Conservation (phyloP, 64 coral and sea anemone species). For the Cladopsammia gracilis region DNA sequence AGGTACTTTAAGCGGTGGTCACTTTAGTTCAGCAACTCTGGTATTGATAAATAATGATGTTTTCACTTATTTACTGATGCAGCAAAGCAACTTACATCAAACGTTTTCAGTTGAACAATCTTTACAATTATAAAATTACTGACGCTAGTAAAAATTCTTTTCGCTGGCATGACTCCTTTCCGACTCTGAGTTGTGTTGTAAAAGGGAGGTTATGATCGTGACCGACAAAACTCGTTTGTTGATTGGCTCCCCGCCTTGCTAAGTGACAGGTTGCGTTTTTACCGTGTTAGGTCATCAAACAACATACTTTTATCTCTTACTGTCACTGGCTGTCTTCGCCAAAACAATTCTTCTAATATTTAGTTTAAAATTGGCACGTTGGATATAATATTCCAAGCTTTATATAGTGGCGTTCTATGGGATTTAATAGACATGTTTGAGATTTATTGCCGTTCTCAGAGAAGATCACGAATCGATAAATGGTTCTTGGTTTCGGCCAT, state of each 20-base stretch:
- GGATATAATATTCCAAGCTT: not conserved
- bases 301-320: not conserved
- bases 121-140: not conserved
- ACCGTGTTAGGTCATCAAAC: conserved; percentile 21
- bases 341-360: conserved; percentile 27
- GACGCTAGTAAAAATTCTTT: not conserved
- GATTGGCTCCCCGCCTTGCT: not conserved
- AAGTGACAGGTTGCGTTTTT: conserved; percentile 43
- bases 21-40: too few species aligned
- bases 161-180: too few species aligned
- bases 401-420: not conserved
- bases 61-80: too few species aligned
- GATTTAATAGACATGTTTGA: conserved; percentile 13
- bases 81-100: too few species aligned
- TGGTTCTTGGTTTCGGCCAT: not conserved
- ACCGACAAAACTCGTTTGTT: conserved; percentile 15
- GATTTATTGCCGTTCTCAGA: not conserved
- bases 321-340: conserved; percentile 12
- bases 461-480: not conserved
- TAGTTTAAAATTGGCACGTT: conserved; percentile 15
- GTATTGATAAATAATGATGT: too few species aligned
- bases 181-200: conserved; percentile 1
- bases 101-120: not conserved
- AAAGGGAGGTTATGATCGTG: conserved; percentile 7
- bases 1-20: too few species aligned